Conservation (phyloP, 2,113 vertebrate species). For the Cryptotis parvus region DNA sequence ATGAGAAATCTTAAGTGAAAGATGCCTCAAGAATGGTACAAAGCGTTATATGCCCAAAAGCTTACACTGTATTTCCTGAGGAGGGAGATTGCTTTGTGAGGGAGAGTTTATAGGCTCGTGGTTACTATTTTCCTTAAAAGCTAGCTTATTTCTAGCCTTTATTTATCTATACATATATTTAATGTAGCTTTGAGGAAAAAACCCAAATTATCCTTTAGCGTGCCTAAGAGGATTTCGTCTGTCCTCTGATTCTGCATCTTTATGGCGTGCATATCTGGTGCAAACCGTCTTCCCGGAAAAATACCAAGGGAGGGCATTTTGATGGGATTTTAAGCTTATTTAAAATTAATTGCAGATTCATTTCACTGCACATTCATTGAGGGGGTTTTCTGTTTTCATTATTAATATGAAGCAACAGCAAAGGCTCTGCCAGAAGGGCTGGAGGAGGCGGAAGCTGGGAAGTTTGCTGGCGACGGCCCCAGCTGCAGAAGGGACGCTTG, state of each 20-base stretch:
- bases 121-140: slow-evolving; percentile 61
- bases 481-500: no score
- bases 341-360: slow-evolving; percentile 70
- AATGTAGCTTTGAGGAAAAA: slow-evolving; percentile 59
- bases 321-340: slow-evolving; percentile 75
- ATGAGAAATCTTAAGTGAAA: slow-evolving; percentile 67
- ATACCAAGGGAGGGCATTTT: slow-evolving; percentile 40
- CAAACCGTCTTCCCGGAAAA: slow-evolving; percentile 69
- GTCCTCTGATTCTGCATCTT: slow-evolving; percentile 49
- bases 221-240: slow-evolving; percentile 49
- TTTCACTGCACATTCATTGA: slow-evolving; percentile 55
- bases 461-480: no score
- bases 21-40: neutral
- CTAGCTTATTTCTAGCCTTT: slow-evolving; percentile 65
- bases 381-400: slow-evolving; percentile 56
- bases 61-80: slow-evolving; percentile 52
- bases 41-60: slow-evolving; percentile 63
- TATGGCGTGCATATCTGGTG: slow-evolving; percentile 68
- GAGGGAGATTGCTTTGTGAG: slow-evolving; percentile 9
- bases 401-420: slow-evolving; percentile 54
- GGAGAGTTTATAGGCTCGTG: slow-evolving; percentile 20
- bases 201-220: slow-evolving; percentile 56
- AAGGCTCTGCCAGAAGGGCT: slow-evolving; percentile 74
- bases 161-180: slow-evolving; percentile 45
- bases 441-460: slow-evolving; percentile 23